These are phyloP conservation scores for Pipistrellus pipistrellus DNA, from an alignment of 2,797 vertebrate species.

Conservation along the genomic window DNA sequence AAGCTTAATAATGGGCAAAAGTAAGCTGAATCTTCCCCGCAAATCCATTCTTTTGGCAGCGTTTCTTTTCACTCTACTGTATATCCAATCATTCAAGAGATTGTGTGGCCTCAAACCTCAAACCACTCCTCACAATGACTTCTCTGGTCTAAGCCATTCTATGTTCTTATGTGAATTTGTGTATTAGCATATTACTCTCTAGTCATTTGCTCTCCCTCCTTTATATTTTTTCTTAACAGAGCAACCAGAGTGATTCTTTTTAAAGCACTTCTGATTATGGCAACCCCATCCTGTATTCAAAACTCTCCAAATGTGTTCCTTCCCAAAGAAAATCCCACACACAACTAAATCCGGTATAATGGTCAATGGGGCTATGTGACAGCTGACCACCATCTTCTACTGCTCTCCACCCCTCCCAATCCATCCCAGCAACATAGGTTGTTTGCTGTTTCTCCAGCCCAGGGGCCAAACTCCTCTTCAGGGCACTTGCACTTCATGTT, in stretches of 20 bases:
- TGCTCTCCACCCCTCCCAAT: neutral
- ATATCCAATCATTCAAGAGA: neutral
- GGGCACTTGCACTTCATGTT: accelerated
- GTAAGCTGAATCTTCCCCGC: neutral
- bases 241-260: neutral
- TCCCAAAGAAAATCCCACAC: neutral
- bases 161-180: neutral
- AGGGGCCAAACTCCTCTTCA: neutral
- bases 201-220: neutral
- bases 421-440: neutral
- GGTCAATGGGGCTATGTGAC: neutral
- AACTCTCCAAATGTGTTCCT: neutral
- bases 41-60: neutral
- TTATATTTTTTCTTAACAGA: slow-evolving; percentile 1
- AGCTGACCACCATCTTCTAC: neutral
- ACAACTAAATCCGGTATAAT: neutral
- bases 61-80: neutral
- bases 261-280: neutral
- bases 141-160: neutral
- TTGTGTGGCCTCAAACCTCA: neutral
- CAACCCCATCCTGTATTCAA: neutral
- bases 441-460: neutral
- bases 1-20: neutral
- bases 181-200: neutral
- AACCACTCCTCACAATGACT: too few relatives aligned